Evolutionary conservation across 2,113 vertebrate species (phyloP), one percentile per base, ranked within the genome.

Genomic region (Kryptolebias marmoratus): DNA sequence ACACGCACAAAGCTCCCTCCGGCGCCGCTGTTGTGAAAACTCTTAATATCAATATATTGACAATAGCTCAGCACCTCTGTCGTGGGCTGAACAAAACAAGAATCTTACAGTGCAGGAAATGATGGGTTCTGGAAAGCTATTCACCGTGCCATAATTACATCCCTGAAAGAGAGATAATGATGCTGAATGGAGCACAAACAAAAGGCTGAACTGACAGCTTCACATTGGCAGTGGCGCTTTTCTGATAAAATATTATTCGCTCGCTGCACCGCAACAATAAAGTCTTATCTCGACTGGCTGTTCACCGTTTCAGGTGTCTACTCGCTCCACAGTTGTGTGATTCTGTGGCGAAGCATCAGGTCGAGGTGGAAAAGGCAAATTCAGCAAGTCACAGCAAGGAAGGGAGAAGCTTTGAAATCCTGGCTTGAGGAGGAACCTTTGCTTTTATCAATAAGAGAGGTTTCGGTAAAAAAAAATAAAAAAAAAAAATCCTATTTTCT

Each of bases 91-190:
- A 83, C 81, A 82, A 83, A 89, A 87, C 85, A 80, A 84, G 87
- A 64, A 64, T 75, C 82, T 82, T 70, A 86, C 71, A 80, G 78
- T 68, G 79, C 83, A 89, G 85, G 84, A 88, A 90, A 90, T 89
- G 76, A 82, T 77, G 84, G 80, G n/a, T 81, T 79, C 71, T 81
- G 79, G 80, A 78, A 83, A 84, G 86, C 86, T 81, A 82, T 87
- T 89, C 81, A 82, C 64, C 69, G 75, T 80, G 77, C 84, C 61
- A 79, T 87, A 87, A 90, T 88, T 90, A 89, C 81, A 84, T 84
- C 83, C 70, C 77, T 80, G 86, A 59, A 14, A 87, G 72, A 66
- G 54, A 89, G 85, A 92, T 90, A 91, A 91, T 90, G 86, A 82
- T 49, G 73, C 71, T 82, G 84, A 88, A 91, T 88, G 84, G 83